Evolutionary conservation across 2,888 invertebrate genomes (phyloP), one percentile per base, ranked within the genome.

Genomic region (Drosophila bunnanda): DNA sequence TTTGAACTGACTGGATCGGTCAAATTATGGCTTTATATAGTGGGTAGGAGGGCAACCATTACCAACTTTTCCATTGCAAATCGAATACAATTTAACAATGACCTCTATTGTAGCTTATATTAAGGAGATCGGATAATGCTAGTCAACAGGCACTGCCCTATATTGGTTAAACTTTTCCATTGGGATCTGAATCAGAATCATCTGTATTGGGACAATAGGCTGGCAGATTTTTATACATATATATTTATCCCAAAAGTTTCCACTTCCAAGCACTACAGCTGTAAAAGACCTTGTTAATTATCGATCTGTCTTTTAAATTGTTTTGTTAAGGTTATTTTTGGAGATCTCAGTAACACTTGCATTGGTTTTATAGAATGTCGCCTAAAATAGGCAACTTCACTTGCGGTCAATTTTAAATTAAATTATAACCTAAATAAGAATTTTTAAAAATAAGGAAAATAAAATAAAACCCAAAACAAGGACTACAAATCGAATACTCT

Each of bases 11-110:
- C 10, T n/a, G 44, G 44, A 25, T 44, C n/a, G 2, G 15, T 25
- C 15, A 44, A 25, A 25, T 44, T n/a, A n/a, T 25, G 44, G 44
- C 9, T 44, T 44, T 44, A 44, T 44, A 44, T 44, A 25, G 22
- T 44, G 4, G 22, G 44, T 44, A 20, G 1, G 2, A 43, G 7
- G 3, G 8, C 12, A 2, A 13, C 12, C 13, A 41, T 13, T 22
- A 43, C 43, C 13, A 43, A 22, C 13, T 43, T 43, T 20, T 43
- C 13, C 22, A 44, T 25, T 9, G 25, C 15, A 43, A 44, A 25
- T 44, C 9, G 15, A 44, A 44, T 25, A 44, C 44, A 44, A 44
- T 9, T 25, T 44, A 44, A 44, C 25, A 44, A 44, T 25, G 15
- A 25, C 0, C 9, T 25, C 5, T 25, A 25, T 44, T 44, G 13